Evolutionary conservation across 2,888 invertebrate species (phyloP), one percentile per base, ranked within the genome.

Genomic region (Allophyes oxyacanthae): DNA sequence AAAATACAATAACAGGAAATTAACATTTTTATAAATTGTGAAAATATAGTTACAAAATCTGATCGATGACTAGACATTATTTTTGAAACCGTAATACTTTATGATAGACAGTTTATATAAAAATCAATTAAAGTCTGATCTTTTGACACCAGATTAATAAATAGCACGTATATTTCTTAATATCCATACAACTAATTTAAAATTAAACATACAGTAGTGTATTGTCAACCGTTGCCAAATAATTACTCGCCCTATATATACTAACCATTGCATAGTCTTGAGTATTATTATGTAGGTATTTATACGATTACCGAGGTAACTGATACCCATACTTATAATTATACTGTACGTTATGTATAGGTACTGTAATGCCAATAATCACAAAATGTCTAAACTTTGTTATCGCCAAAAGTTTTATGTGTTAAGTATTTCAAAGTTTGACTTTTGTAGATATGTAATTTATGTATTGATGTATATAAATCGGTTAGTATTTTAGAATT

Each of bases 381-480:
- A 87, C 91, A 92, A 92, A 92, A 88, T 78, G 84, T 88, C 84
- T 63, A 89, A 92, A 92, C 92, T 92, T 92, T 92, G 91, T 72
- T 75, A 69, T 71, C 78, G 55, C 77, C 77, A 59, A 69, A 74
- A 65, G 75, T 53, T 81, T 63, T 77, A 72, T 44, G 32, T 64
- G 52, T 72, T 74, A 73, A 77, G n/a, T n/a, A n/a, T n/a, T 81
- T 81, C 87, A 93, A 93, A 92, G 92, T 92, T 90, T 86, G 85
- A 91, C 89, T 89, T 92, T 92, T 91, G 90, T 79, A 77, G 78
- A 82, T 83, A 81, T 82, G 70, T 81, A 75, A 64, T 69, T 66
- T 49, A 64, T 70, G 72, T 77, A 69, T 74, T 68, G 67, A 71
- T 71, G 64, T 67, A 75, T 74, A 67, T 68, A 74, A 71, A 78